Evolutionary conservation across 1,140 invertebrate genomes (phyloP), one percentile per base, ranked within the genome.

Genomic region (Spodoptera litura): DNA sequence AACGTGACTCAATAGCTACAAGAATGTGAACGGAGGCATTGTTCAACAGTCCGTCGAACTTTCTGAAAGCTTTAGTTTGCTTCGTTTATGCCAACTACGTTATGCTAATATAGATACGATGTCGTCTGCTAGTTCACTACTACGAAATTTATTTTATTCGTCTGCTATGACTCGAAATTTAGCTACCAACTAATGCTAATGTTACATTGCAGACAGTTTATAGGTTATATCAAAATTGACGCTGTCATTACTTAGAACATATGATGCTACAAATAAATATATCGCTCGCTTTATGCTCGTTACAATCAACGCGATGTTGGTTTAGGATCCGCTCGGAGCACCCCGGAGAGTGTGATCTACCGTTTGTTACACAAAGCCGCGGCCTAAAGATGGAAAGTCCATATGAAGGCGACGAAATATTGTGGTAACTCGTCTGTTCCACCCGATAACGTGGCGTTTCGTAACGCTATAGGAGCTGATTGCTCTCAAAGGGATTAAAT

Each of bases 401-500:
- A 83, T 78, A 84, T 58, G 64, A 82, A 81, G 9, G 81, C 79
- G 77, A 81, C 59, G 64, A 66, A 81, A 77, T 11, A 49, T 51
- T 25, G 78, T 58, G 55, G 72, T n/a, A 85, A 75, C 61, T 84
- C 52, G 84, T 87, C 80, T 89, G 87, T 76, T 56, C 77, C 52
- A 12, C n/a, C 76, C 86, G 89, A 91, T 92, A 92, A 85, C 85
- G 78, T 73, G 70, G 68, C 62, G 75, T 87, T 84, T 83, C 80
- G 82, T 88, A 88, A 88, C 78, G 83, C 76, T 82, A 85, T 86
- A 87, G 84, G 84, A 81, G 83, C 85, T 84, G 89, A 92, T 88
- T 82, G 85, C 81, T 84, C 83, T 89, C 88, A 91, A 90, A 93
- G 86, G 87, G 89, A 89, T 92, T 92, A 93, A 88, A 90, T 90